These are phyloP conservation scores for Delia radicum DNA, from an alignment of 1,140 invertebrate species.

Conservation along the genomic window DNA sequence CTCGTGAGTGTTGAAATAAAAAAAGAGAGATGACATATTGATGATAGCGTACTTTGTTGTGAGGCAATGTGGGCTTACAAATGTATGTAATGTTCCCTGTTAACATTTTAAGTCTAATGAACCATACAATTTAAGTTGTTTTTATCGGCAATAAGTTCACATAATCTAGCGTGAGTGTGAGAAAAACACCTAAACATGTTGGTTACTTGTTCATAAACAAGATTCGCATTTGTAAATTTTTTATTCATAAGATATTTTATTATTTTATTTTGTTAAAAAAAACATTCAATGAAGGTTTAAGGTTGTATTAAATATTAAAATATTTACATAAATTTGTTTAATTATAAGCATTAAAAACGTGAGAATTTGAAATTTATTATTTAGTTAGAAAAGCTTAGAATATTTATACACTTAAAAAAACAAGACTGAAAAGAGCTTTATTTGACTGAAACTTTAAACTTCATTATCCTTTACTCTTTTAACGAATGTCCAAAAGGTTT, in stretches of 20 bases:
- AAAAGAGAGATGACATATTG: neutral
- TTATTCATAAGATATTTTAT: neutral
- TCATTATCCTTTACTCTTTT: too few species aligned
- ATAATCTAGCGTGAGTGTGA: slow-evolving; percentile 12
- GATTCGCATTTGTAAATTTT: neutral
- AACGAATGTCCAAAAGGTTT: too few species aligned
- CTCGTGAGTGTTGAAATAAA: too few species aligned
- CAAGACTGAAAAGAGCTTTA: too few species aligned
- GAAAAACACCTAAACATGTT: slow-evolving; percentile 24
- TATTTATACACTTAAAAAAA: too few species aligned
- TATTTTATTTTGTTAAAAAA: neutral
- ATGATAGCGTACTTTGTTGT: too few species aligned
- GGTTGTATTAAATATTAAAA: neutral
- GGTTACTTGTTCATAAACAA: neutral
- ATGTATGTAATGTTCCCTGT: neutral
- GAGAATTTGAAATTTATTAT: too few species aligned
- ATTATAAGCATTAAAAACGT: neutral
- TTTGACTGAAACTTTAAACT: too few species aligned
- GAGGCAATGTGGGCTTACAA: neutral
- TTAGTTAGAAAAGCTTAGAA: too few species aligned
- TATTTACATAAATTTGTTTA: neutral
- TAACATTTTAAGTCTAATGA: neutral
- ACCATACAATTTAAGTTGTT: neutral
- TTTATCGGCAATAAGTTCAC: neutral
- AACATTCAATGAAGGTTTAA: neutral